Conservation (phyloP, 2,113 vertebrate species). For the Saccopteryx leptura region DNA sequence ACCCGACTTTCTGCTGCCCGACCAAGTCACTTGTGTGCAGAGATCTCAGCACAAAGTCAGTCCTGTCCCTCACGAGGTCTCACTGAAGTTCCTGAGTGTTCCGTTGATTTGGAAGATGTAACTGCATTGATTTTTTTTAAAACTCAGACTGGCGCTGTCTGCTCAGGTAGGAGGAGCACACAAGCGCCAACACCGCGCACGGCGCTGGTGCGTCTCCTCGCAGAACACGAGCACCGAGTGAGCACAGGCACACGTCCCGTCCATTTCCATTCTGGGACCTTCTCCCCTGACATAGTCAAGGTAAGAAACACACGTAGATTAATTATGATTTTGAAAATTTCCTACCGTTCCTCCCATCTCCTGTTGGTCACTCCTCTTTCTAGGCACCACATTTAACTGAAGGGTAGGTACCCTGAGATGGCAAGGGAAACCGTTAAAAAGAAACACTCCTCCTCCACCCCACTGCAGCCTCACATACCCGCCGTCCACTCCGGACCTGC, state of each 20-base stretch:
- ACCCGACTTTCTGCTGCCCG: background rate
- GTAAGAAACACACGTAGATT: background rate
- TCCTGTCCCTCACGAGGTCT: background rate
- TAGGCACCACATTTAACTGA: slow-evolving; percentile 24
- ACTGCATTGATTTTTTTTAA: background rate
- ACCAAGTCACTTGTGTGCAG: background rate
- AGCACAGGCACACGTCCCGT: background rate
- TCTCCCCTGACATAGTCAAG: background rate
- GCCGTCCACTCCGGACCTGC: background rate
- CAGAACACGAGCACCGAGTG: background rate
- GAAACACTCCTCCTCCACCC: background rate
- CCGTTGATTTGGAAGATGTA: slow-evolving; percentile 36
- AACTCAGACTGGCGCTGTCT: slow-evolving; percentile 26
- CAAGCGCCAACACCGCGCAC: background rate
- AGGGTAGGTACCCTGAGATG: background rate
- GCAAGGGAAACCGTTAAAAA: background rate
- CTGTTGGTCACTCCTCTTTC: background rate
- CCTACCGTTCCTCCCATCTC: background rate
- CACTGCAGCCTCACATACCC: background rate
- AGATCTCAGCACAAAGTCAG: background rate
- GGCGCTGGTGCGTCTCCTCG: background rate
- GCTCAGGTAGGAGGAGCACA: slow-evolving; percentile 11
- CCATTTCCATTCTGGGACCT: background rate
- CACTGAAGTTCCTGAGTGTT: slow-evolving; percentile 22
- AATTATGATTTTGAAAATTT: slow-evolving; percentile 5